Conservation (phyloP, 1,140 invertebrate genomes). For the Drosophila kurseongensis region DNA sequence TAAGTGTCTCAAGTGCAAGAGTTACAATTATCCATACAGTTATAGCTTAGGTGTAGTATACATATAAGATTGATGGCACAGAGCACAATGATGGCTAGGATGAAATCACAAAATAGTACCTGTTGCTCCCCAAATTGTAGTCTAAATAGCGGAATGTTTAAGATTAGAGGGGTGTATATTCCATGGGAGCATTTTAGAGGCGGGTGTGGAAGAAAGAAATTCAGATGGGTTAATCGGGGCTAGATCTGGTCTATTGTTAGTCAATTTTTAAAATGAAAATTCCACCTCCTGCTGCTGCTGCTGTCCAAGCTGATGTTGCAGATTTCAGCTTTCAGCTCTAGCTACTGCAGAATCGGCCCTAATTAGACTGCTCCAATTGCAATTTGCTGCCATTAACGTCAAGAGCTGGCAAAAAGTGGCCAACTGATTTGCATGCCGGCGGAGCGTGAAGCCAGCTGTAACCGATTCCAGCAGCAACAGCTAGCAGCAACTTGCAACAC, state of each 20-base stretch:
- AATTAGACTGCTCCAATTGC: slow-evolving; percentile 68
- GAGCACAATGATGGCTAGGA: slow-evolving; percentile 88
- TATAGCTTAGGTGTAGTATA: slow-evolving; percentile 86
- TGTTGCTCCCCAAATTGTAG: slow-evolving; percentile 88
- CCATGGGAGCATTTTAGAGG: slow-evolving; percentile 36
- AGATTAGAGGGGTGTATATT: slow-evolving; percentile 49
- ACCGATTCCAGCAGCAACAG: slow-evolving; percentile 47
- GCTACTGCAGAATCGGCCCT: slow-evolving; percentile 66
- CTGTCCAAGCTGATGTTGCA: slow-evolving; percentile 19
- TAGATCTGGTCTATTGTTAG: slow-evolving; percentile 43
- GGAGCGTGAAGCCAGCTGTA: slow-evolving; percentile 66
- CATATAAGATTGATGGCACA: slow-evolving; percentile 88
- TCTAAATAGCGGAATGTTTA: slow-evolving; percentile 82
- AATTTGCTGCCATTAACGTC: slow-evolving; percentile 80
- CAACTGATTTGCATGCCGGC: slow-evolving; percentile 76
- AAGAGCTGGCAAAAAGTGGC: slow-evolving; percentile 63
- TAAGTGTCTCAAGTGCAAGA: slow-evolving; percentile 57
- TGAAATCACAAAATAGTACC: slow-evolving; percentile 89
- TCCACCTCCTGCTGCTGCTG: slow-evolving; percentile 39
- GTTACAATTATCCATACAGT: slow-evolving; percentile 75
- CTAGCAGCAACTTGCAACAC: slow-evolving; percentile 25
- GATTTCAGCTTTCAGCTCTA: slow-evolving; percentile 22
- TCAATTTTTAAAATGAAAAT: slow-evolving; percentile 9
- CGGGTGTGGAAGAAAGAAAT: slow-evolving; percentile 33
- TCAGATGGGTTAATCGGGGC: slow-evolving; percentile 46